Evolutionary conservation across 1,140 invertebrate species (phyloP).

Genomic region (Portunus trituberculatus): DNA sequence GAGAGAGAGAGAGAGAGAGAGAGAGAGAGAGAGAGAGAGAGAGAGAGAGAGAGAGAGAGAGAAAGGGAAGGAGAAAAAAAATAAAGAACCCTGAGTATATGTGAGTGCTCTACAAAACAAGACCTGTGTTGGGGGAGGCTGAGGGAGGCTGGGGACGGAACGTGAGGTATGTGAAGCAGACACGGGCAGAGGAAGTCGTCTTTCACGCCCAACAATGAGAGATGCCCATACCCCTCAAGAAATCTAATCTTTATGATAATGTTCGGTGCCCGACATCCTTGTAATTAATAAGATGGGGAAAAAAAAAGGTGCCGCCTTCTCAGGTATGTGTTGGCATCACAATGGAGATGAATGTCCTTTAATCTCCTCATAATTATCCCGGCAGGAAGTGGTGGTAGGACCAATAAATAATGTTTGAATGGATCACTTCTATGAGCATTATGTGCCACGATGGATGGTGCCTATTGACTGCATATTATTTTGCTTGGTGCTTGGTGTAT

Average conservation of each 20-base stretch:
- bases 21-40: background rate
- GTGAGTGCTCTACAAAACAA: background rate
- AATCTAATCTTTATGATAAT: slow-evolving; percentile 55
- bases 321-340: background rate
- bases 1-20: no score
- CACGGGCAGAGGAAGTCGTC: slow-evolving; percentile 51
- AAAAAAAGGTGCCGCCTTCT: background rate
- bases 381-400: slow-evolving; percentile 29
- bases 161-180: slow-evolving; percentile 51
- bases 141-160: slow-evolving; percentile 24
- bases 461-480: background rate
- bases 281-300: background rate
- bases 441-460: background rate
- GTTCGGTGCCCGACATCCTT: background rate
- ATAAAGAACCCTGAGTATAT: no score
- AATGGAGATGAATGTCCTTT: slow-evolving; percentile 50
- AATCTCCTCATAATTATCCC: slow-evolving; percentile 44
- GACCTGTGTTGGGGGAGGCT: background rate
- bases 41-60: no score
- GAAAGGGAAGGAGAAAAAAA: no score
- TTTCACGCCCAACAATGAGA: slow-evolving; percentile 39
- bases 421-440: background rate
- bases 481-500: background rate
- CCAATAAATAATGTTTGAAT: background rate
- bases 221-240: background rate